Conservation (phyloP, 2,888 invertebrate species). For the Tenthredo distinguenda region DNA sequence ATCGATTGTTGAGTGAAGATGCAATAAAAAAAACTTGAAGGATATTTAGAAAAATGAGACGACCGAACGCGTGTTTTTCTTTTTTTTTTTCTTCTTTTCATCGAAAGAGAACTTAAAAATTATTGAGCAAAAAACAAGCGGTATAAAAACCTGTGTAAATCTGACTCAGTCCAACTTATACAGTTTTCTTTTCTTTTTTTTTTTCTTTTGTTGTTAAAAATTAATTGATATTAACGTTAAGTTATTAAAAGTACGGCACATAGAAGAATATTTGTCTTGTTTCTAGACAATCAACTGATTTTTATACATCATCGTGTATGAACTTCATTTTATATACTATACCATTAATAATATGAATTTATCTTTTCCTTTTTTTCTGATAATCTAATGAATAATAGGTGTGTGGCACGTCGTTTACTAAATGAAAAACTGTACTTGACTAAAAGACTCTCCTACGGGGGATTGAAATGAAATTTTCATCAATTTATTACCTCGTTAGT, state of each 20-base stretch:
- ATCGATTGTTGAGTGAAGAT: neutral
- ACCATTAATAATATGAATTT: conserved; percentile 25
- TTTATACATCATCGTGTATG: conserved; percentile 54
- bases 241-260: conserved; percentile 72
- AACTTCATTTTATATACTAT: conserved; percentile 59
- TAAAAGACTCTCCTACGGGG: neutral
- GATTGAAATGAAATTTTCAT: neutral
- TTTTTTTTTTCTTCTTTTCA: neutral
- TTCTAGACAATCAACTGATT: conserved; percentile 33
- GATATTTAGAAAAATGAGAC: neutral
- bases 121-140: conserved; percentile 13
- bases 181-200: too few relatives aligned
- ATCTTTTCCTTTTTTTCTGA: neutral
- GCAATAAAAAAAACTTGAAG: neutral
- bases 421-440: neutral
- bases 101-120: conserved; percentile 4
- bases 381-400: neutral
- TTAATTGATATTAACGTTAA: conserved; percentile 53
- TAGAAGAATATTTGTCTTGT: conserved; percentile 71
- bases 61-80: neutral
- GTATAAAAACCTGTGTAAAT: neutral
- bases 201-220: too few relatives aligned
- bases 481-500: neutral
- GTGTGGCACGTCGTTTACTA: conserved; percentile 15
- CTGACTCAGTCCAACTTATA: too few relatives aligned